Evolutionary conservation across 2,888 invertebrate genomes (phyloP), one percentile per base, ranked within the genome.

Genomic region (Sicus ferrugineus): DNA sequence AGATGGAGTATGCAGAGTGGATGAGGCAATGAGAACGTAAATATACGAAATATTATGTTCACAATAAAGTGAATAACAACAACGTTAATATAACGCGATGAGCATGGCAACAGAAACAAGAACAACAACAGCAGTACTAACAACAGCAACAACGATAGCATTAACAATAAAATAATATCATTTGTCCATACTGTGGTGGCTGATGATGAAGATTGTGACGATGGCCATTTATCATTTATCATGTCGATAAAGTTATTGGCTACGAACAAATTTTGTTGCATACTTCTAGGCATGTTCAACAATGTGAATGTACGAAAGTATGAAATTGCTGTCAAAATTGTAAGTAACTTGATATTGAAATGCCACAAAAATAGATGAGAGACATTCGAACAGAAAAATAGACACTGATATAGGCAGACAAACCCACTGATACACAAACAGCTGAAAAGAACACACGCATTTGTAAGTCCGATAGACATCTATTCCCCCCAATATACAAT

Each of bases 11-110:
- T n/a, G 3, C 59, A 34, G 9, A 42, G 21, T 42, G 58, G n/a
- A n/a, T n/a, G 56, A 1, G 19, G 34, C 19, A 34, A 50, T 9
- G n/a, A 61, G 19, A 28, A 11, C 23, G 59, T 19, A 59, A 67
- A 59, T 67, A 58, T 58, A 48, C 42, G 46, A 67, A 59, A 48
- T 67, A n/a, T n/a, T n/a, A 67, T 67, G 50, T 50, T 14, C n/a
- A 23, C 11, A 38, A 38, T 38, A 31, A 7, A 48, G 30, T 26
- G 2, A 48, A 30, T 58, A 63, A 48, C 21, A 65, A 50, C 63
- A 56, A 30, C 34, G 31, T 28, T 16, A 3, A 11, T 11, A 50
- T 2, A 42, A 11, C 26, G 23, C 30, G 26, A 19, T 23, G 23
- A 58, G n/a, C n/a, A 21, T 48, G 52, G 34, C 21, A 58, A 19